A percentile compares a stretch with the other conserved stretches of the same genome.
These are phyloP conservation scores for Meteorus sp. DNA, from an alignment of 1,140 invertebrate species.

Conservation along the genomic window DNA sequence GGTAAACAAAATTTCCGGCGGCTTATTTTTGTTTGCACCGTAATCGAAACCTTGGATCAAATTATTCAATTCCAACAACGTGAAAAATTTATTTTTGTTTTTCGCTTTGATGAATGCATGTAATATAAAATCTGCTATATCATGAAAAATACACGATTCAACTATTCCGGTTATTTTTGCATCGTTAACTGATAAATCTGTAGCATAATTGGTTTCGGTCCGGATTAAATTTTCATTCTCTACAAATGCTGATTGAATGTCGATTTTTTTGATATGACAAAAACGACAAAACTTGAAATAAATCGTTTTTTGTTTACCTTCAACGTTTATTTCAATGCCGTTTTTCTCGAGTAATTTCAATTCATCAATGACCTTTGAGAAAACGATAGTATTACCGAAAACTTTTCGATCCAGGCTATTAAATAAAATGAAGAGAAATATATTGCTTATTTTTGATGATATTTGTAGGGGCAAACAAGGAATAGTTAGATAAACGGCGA, in stretches of 20 bases:
- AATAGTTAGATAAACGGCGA: slow-evolving; percentile 37
- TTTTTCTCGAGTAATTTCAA: slow-evolving; percentile 31
- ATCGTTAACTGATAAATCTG: slow-evolving; percentile 20
- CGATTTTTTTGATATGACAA: slow-evolving; percentile 22
- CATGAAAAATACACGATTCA: slow-evolving; percentile 17
- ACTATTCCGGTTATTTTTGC: neutral
- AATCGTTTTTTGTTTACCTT: neutral
- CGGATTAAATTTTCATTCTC: slow-evolving; percentile 9
- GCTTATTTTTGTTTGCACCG: slow-evolving; percentile 27
- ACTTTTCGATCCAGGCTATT: slow-evolving; percentile 33
- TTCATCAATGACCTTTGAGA: slow-evolving; percentile 34
- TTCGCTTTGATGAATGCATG: slow-evolving; percentile 25
- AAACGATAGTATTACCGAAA: slow-evolving; percentile 32
- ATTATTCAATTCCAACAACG: slow-evolving; percentile 31
- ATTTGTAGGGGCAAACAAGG: slow-evolving; percentile 35
- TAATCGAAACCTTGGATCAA: slow-evolving; percentile 29
- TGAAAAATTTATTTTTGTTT: slow-evolving; percentile 35
- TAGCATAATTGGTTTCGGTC: slow-evolving; percentile 21
- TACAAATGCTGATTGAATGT: neutral
- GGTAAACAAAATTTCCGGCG: slow-evolving; percentile 28
- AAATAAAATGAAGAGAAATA: slow-evolving; percentile 39
- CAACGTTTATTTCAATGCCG: slow-evolving; percentile 25
- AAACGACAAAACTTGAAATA: slow-evolving; percentile 29
- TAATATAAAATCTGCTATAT: slow-evolving; percentile 32
- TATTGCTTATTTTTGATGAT: slow-evolving; percentile 35